Base-by-base conservation (phyloP, 2,113 vertebrate species). In the Dryoscopus gambensis region DNA sequence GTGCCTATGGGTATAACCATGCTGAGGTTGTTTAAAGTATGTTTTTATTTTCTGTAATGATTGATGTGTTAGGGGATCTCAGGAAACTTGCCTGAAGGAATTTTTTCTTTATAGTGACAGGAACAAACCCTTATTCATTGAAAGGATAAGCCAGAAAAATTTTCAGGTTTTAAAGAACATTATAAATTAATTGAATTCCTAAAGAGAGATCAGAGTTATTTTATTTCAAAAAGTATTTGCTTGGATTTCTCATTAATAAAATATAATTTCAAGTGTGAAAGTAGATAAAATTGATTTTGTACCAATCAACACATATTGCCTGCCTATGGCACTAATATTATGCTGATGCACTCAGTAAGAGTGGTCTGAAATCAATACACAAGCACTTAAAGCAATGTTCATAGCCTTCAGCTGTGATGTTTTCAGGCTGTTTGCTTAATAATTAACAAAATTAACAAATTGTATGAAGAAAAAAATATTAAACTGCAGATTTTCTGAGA, bases 261-360 rank as follows among this genome's bases (percentile, higher is more conserved):
- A 83, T 64, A 73, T 73, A 4, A 56, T 64, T 87, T 83, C 13
- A 73, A 64, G 17, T 79, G 57, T 62, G 82, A 91, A 80, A 87
- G 20, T 40, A 79, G 62, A 82, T 73, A 39, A 91, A 90, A 95
- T 57, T 93, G 90, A 93, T 92, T 90, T 84, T 79, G 17, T 70
- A 68, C 30, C 23, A 28, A 69, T 82, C 62, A 65, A 67, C 42
- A 82, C 7, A 53, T n/a, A 33, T 76, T 90, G 70, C 22, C 37
- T 60, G 53, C 65, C 49, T 64, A 12, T 47, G 35, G 75, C 65
- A 63, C 11, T 55, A 60, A 12, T 59, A 67, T 87, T 94, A 87
- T 83, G 30, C 25, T 80, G 59, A 67, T 57, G 39, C n/a, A 24
- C 27, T 86, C 63, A 35, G n/a, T n/a, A n/a, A n/a, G 37, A 84